Evolutionary conservation across 1,140 invertebrate genomes (phyloP).

Genomic region (Cydia strobilella): DNA sequence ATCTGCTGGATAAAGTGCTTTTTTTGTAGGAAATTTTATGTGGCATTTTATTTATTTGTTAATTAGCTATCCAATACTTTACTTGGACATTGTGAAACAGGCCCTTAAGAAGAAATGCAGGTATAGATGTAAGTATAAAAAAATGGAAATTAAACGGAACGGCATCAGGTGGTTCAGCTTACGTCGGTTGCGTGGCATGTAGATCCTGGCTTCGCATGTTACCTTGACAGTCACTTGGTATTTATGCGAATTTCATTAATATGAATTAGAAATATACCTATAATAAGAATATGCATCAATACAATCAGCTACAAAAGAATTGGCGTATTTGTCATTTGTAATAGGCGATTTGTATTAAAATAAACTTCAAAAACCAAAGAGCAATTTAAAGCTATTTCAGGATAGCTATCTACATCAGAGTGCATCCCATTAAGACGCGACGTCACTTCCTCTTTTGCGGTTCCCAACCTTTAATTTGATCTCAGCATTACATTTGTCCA

Average conservation of each 20-base stretch:
- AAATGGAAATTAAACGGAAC: neutral
- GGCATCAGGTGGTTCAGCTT: conserved; percentile 3
- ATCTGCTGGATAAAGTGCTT: too few relatives aligned
- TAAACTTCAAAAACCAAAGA: conserved; percentile 35
- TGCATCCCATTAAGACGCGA: conserved; percentile 68
- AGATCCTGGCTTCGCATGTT: neutral
- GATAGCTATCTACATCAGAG: conserved; percentile 56
- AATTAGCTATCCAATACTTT: too few relatives aligned
- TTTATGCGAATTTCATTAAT: conserved; percentile 43
- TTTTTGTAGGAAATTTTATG: too few relatives aligned
- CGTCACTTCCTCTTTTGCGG: conserved; percentile 48
- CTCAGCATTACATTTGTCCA: too few relatives aligned
- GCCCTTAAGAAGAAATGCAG: neutral
- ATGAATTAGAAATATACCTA: neutral
- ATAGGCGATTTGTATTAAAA: neutral
- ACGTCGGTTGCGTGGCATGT: neutral
- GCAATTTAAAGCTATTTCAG: conserved; percentile 33
- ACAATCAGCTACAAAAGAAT: too few relatives aligned
- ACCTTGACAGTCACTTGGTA: conserved; percentile 13
- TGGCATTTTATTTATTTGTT: too few relatives aligned
- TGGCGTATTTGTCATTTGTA: too few relatives aligned
- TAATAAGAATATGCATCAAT: too few relatives aligned
- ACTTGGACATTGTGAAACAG: too few relatives aligned
- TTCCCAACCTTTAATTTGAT: conserved; percentile 48
- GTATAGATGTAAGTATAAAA: neutral